These are phyloP conservation scores for Pitangus sulphuratus DNA, from an alignment of 2,797 vertebrate species.

Conservation along the genomic window DNA sequence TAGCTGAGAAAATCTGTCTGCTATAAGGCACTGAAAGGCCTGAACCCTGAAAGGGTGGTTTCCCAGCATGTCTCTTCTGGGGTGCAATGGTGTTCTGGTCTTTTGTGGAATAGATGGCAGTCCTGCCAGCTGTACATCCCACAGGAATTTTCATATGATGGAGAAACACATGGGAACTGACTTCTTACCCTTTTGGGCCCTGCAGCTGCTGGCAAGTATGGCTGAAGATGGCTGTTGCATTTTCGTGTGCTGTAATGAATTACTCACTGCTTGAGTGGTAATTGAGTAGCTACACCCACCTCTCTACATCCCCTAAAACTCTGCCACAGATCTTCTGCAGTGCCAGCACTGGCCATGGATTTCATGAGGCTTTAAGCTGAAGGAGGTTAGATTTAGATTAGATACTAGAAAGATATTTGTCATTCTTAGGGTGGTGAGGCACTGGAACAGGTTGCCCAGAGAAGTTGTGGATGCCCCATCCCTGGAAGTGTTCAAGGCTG, in stretches of 20 bases:
- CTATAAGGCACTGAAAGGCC: background rate
- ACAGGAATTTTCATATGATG: background rate
- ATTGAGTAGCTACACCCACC: background rate
- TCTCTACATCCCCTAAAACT: background rate
- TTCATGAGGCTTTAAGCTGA: background rate
- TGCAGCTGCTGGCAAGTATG: fast-evolving
- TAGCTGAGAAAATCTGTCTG: background rate
- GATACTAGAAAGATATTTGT: background rate
- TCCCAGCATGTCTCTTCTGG: background rate
- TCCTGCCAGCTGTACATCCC: background rate
- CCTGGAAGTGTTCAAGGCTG: background rate
- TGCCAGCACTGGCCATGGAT: background rate
- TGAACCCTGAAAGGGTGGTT: background rate
- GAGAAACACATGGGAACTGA: background rate
- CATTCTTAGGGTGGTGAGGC: background rate
- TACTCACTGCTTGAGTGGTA: background rate
- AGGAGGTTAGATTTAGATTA: background rate
- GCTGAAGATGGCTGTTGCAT: background rate
- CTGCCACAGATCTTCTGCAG: background rate
- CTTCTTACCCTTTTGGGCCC: background rate
- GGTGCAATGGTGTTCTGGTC: background rate
- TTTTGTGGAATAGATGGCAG: background rate
- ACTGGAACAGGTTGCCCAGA: background rate
- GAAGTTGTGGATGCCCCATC: background rate
- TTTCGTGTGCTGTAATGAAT: background rate